These are phyloP conservation scores for Gambusia affinis DNA, from an alignment of 2,113 vertebrate genomes.

Conservation along the genomic window DNA sequence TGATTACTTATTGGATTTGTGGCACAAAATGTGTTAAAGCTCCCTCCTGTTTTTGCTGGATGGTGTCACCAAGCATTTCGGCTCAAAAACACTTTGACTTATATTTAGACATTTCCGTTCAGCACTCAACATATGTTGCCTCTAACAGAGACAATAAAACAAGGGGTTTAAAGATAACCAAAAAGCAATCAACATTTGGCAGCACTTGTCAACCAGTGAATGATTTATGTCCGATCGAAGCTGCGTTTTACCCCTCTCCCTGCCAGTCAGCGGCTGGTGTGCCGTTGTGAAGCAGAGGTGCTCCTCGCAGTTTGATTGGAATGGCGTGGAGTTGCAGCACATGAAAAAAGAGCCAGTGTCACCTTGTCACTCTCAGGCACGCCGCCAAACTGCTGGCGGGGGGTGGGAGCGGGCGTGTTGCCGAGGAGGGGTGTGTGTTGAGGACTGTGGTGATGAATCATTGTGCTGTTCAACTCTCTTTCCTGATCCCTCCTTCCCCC, in stretches of 20 bases:
- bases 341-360: conserved; percentile 72
- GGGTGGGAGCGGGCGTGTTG: conserved; percentile 61
- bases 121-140: conserved; percentile 56
- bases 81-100: conserved; percentile 17
- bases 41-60: conserved; percentile 2
- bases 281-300: conserved; percentile 64
- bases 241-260: conserved; percentile 56
- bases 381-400: conserved; percentile 70
- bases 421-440: conserved; percentile 54
- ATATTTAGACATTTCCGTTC: conserved; percentile 39
- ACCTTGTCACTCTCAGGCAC: conserved; percentile 78
- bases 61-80: conserved; percentile 11
- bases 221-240: conserved; percentile 72
- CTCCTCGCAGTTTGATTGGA: conserved; percentile 63
- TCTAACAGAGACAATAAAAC: conserved; percentile 61
- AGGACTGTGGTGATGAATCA: conserved; percentile 73
- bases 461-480: conserved; percentile 49
- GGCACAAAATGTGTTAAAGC: conserved; percentile 9
- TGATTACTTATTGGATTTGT: conserved; percentile 30
- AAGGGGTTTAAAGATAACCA: conserved; percentile 67
- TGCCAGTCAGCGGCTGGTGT: conserved; percentile 57
- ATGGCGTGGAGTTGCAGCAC: conserved; percentile 61
- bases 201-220: conserved; percentile 61
- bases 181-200: conserved; percentile 71
- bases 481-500: conserved; percentile 6